Base-by-base conservation (phyloP, 2,113 vertebrate species). In the Neolamprologus hecqui region DNA sequence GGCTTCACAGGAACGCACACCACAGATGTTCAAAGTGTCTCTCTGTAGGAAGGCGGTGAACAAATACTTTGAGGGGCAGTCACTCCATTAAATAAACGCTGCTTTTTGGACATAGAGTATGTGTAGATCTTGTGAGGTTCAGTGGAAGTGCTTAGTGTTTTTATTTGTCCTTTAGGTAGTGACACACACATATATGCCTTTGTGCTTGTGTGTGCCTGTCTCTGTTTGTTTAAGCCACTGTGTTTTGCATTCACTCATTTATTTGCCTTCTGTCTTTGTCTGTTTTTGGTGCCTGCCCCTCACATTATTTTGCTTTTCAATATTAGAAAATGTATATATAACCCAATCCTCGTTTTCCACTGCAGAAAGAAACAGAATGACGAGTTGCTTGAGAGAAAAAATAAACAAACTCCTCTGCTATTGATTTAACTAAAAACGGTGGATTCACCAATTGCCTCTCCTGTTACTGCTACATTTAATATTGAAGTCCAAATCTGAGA, bases 1-100 rank as follows among this genome's bases (percentile, higher is more conserved):
- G 81, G 87, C 86, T 93, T 90, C 90, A 90, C 60, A 90, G 90
- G 82, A 91, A 42, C 80, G 54, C 63, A 35, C 75, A 28, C 70
- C 79, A 86, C 82, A 91, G 82, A 93, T 90, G 90, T 93, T 90
- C 85, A 94, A 89, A 93, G 86, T 21, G 82, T 58, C 60, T 82
- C 54, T 63, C 81, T 89, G 83, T 40, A 57, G 55, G 40, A 9
- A 33, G 14, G 49, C 81, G 7, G 23, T 37, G 77, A 15, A 28
- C 57, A 77, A 82, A 57, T 60, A 60, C 83, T 91, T 54, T 15
- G 14, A 77, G 85, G 88, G 84, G 73, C 86, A 84, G 81, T 42
- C 33, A 45, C 40, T 86, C 83, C 77, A 65, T 89, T 84, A 84
- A 86, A 91, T 86, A 58, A 83, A 90, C 57, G 60, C 42, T 23